Conservation (phyloP, 1,140 invertebrate species). For the Phymorhynchus buccinoides region DNA sequence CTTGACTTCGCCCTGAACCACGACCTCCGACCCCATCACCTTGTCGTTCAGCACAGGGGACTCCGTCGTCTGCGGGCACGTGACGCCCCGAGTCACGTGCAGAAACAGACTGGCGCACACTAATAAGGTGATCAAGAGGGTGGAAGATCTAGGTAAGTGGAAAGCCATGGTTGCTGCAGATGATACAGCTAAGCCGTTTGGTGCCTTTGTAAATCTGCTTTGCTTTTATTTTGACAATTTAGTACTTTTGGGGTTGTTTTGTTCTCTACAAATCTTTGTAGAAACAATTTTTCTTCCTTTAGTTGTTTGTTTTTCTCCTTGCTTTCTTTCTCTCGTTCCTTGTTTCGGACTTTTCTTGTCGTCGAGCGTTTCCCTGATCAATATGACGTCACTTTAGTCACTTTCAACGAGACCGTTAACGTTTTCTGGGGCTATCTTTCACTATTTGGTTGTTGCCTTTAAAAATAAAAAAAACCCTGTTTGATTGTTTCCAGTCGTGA, state of each 20-base stretch:
- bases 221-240: too few species aligned
- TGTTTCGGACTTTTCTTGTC: background rate
- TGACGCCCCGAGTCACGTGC: background rate
- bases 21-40: slow-evolving; percentile 2
- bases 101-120: background rate
- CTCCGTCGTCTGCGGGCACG: background rate
- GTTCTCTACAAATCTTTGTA: background rate
- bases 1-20: background rate
- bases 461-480: background rate
- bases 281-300: background rate
- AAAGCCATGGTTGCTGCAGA: background rate
- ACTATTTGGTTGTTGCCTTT: background rate
- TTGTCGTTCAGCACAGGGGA: slow-evolving; percentile 17
- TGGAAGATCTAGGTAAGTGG: background rate
- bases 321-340: background rate
- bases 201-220: too few species aligned
- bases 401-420: background rate
- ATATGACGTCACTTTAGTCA: background rate
- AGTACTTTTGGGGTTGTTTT: background rate
- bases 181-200: background rate
- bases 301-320: background rate
- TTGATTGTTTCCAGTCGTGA: background rate
- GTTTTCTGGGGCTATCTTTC: background rate
- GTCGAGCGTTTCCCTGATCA: too few species aligned
- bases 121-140: background rate